Evolutionary conservation across 2,888 invertebrate species (phyloP), one percentile per base, ranked within the genome.

Genomic region (Pterobdella sp.): DNA sequence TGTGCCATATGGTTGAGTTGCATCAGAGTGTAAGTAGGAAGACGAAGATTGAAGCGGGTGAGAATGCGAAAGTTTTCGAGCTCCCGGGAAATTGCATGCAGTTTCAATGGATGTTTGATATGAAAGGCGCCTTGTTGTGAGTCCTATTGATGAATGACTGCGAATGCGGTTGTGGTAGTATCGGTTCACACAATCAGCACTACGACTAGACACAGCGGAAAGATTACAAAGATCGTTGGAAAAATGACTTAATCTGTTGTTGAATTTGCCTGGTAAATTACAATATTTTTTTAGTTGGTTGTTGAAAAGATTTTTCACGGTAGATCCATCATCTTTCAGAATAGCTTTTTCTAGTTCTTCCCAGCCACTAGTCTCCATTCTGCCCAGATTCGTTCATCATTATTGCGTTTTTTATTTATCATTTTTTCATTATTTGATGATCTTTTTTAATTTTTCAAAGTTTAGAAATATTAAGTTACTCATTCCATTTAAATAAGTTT

Each of bases 61-160:
- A n/a, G 73, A 65, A 64, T 70, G 73, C 4, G 73, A 73, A 32
- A 69, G 49, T 63, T 74, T 74, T 18, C 69, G 37, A n/a, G 63
- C 71, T 0, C 71, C 71, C 37, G 69, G 73, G 31, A 64, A 60
- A n/a, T 42, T 36, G 22, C 22, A 26, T 60, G 14, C 37, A 65
- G n/a, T 42, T 64, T 26, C 72, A 56, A 42, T 60, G 65, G 67
- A 71, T 35, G 64, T 71, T 74, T 32, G 56, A 72, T 34, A 71
- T 2, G 71, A 71, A 2, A 56, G 71, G 14, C 71, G 60, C 34
- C 71, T 42, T 18, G 52, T 63, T 7, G 56, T 56, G 7, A 72
- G 72, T 65, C 75, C 74, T 34, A 74, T 67, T 18, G 75, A 73
- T 37, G 73, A 74, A 35, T 74, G 73, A 32, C 70, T 73, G 49